Base-by-base conservation (phyloP, 2,797 vertebrate species). In the Taeniopygia guttata region DNA sequence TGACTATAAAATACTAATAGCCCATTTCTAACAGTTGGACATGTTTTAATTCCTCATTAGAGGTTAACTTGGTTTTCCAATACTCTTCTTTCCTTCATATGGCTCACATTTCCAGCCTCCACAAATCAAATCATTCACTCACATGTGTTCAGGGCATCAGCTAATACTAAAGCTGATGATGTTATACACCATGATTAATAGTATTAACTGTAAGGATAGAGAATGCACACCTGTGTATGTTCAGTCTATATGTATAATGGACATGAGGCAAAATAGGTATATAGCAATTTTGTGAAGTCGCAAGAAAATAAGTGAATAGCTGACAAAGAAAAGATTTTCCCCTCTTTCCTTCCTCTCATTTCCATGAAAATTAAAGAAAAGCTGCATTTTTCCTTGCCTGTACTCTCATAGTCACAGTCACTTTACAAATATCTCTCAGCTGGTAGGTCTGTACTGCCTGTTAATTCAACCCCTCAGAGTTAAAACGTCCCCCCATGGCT, bases 191-290 rank as follows among this genome's bases (percentile, higher is more conserved):
- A 43, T 7, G 40, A 49, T 34, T 16, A 51, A 62, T 30, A 55
- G 9, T 21, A 51, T 56, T 46, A 83, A 76, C 34, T 85, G 15
- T 30, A 30, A 72, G 40, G 22, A 51, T 3, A 70, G 10, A 82
- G 26, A 29, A 60, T 22, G 9, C 7, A 7, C 5, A 11, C 2
- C 12, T 29, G 1, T 25, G 36, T 15, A 23, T 6, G 7, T 27
- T 45, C 11, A 20, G 22, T 48, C 7, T 40, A 2, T 46, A 38
- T 16, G 13, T 25, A 42, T 36, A 30, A 79, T 14, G 6, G 26
- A 64, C 29, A 38, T 3, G 10, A 85, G 59, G 23, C 27, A 75
- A 66, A 83, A 74, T 5, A 76, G 8, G 10, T 34, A 46, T 17
- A 26, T 10, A 69, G 54, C 5, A 29, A 48, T 67, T 76, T 52